These are phyloP conservation scores for Cosmopolites sordidus DNA, from an alignment of 2,888 invertebrate genomes.

Conservation along the genomic window DNA sequence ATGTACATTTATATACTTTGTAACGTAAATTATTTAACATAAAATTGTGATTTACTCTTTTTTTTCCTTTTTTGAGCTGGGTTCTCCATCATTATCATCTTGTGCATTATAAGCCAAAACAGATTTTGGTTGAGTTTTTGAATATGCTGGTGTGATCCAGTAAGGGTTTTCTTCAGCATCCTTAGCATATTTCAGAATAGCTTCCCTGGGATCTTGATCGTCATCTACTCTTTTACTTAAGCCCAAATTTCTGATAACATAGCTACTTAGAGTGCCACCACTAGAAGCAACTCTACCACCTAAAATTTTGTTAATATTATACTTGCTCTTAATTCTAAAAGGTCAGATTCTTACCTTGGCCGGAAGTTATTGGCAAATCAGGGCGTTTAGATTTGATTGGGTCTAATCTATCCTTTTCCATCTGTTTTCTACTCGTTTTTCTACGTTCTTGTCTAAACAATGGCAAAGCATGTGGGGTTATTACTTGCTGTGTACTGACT, in stretches of 20 bases:
- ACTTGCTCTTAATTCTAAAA: too few relatives aligned
- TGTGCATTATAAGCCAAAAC: slow-evolving; percentile 59
- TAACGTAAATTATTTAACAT: too few relatives aligned
- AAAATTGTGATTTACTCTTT: too few relatives aligned
- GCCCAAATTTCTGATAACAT: slow-evolving; percentile 89
- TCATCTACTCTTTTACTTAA: slow-evolving; percentile 87
- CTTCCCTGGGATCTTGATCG: slow-evolving; percentile 91
- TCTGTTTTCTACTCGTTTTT: slow-evolving; percentile 80
- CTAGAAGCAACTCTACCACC: slow-evolving; percentile 93
- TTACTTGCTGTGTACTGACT: slow-evolving; percentile 77
- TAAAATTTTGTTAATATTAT: too few relatives aligned
- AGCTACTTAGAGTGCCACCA: slow-evolving; percentile 90
- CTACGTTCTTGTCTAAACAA: slow-evolving; percentile 90
- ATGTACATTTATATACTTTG: too few relatives aligned
- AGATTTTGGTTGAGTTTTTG: slow-evolving; percentile 80
- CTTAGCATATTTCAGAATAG: slow-evolving; percentile 90
- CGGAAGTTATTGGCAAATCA: slow-evolving; percentile 83
- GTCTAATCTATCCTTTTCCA: slow-evolving; percentile 87
- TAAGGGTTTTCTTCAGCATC: slow-evolving; percentile 95
- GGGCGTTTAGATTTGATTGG: slow-evolving; percentile 79
- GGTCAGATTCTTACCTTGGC: slow-evolving; percentile 51
- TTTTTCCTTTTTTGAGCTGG: slow-evolving; percentile 41
- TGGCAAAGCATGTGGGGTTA: slow-evolving; percentile 94
- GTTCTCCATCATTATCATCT: slow-evolving; percentile 45
- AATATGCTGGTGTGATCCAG: slow-evolving; percentile 92